phyloP scores from a whole-genome alignment of 2,797 vertebrate genomes.

The Silurus lanzhouensis region DNA sequence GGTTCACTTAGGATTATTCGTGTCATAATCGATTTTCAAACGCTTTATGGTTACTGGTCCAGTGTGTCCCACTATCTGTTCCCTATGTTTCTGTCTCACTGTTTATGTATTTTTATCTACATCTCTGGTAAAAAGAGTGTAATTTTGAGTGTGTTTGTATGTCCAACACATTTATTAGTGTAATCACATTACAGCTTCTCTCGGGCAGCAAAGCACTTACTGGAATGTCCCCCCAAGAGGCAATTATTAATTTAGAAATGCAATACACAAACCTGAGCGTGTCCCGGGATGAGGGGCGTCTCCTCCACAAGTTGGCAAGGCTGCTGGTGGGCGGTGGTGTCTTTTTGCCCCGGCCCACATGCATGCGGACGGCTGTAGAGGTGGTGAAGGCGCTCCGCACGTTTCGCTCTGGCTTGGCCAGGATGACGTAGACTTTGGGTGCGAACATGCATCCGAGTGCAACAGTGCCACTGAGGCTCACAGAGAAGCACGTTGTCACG shows the following conservation, averaged over 20 bases:
- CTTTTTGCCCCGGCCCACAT: slow-evolving; percentile 93
- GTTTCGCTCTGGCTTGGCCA: slow-evolving; percentile 95
- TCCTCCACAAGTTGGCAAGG: slow-evolving; percentile 94
- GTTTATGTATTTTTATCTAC: neutral
- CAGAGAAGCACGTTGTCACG: slow-evolving; percentile 99
- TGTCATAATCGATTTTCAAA: neutral
- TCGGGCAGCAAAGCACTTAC: slow-evolving; percentile 19
- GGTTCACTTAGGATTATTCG: neutral
- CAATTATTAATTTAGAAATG: neutral
- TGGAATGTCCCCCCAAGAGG: slow-evolving; percentile 5
- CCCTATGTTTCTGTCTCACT: neutral
- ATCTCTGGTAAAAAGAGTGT: neutral
- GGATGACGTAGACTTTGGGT: slow-evolving; percentile 98
- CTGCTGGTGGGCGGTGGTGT: slow-evolving; percentile 94
- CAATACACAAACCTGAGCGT: slow-evolving; percentile 79
- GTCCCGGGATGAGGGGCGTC: slow-evolving; percentile 92
- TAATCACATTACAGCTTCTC: slow-evolving; percentile 24
- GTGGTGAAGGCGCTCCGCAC: slow-evolving; percentile 98
- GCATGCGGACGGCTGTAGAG: slow-evolving; percentile 96
- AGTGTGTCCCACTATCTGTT: slow-evolving; percentile 18
- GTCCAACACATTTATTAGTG: neutral
- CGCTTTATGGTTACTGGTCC: neutral
- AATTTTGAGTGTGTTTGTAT: neutral
- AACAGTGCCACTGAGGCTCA: slow-evolving; percentile 95
- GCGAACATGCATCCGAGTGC: slow-evolving; percentile 97